A percentile compares a stretch with the other conserved stretches of the same genome.
These are phyloP conservation scores for Barbus barbus DNA, from an alignment of 2,113 vertebrate genomes.

Conservation along the genomic window DNA sequence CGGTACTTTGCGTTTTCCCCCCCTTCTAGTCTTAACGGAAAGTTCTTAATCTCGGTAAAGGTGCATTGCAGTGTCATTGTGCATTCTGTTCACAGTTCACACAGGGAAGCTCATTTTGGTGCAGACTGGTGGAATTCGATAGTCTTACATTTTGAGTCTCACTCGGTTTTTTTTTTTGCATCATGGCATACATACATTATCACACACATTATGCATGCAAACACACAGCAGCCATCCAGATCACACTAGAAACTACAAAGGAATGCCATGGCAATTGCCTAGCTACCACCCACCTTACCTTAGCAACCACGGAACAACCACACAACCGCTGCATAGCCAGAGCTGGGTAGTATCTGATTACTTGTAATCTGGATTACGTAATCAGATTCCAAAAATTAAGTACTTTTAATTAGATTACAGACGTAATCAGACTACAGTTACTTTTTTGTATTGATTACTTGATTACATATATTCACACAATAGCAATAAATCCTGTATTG, in stretches of 20 bases:
- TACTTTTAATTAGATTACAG: too few species aligned
- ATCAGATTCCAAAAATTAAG: too few species aligned
- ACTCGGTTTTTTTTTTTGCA: background rate
- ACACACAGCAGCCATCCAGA: background rate
- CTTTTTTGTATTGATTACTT: too few species aligned
- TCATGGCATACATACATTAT: background rate
- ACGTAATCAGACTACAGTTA: too few species aligned
- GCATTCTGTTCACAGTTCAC: constrained; percentile 33
- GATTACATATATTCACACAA: too few species aligned
- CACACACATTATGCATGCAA: background rate
- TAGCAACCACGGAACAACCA: too few species aligned
- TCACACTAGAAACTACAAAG: background rate
- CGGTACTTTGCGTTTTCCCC: background rate
- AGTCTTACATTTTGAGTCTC: background rate
- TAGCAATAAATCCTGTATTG: too few species aligned
- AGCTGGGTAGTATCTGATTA: too few species aligned
- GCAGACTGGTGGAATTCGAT: background rate
- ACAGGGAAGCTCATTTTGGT: background rate
- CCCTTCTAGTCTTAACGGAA: background rate
- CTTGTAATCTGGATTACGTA: too few species aligned
- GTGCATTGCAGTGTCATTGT: constrained; percentile 18
- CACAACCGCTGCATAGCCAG: too few species aligned
- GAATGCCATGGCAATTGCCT: background rate
- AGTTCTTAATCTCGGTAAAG: constrained; percentile 17
- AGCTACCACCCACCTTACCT: too few species aligned